Percentiles rank a stretch among this genome's conserved stretches.
These are phyloP conservation scores for Zaprionus bogoriensis DNA, from an alignment of 2,888 invertebrate species.

Conservation along the genomic window DNA sequence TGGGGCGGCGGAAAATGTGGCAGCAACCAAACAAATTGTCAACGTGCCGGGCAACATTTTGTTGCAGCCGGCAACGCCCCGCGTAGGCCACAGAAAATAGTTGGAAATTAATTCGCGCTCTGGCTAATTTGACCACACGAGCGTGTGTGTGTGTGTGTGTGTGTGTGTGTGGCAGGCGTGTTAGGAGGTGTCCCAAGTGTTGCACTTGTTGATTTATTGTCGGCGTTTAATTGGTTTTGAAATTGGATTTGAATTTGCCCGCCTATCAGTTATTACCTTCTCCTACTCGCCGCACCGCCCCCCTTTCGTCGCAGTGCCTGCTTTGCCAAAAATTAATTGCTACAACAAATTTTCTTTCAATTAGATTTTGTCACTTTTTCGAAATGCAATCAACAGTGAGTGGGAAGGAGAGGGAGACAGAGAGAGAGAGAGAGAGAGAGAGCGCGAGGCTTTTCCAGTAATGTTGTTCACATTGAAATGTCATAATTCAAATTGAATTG, in stretches of 20 bases:
- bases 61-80: conserved; percentile 49
- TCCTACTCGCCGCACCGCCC: background rate
- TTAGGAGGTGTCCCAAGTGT: conserved; percentile 63
- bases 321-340: conserved; percentile 52
- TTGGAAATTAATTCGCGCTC: conserved; percentile 64
- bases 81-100: conserved; percentile 42
- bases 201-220: conserved; percentile 79
- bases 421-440: background rate
- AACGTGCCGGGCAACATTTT: conserved; percentile 45
- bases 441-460: conserved; percentile 12
- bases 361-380: conserved; percentile 64
- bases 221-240: conserved; percentile 77
- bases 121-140: conserved; percentile 65
- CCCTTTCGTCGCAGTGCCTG: background rate
- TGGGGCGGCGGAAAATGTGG: conserved; percentile 58
- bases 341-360: conserved; percentile 69
- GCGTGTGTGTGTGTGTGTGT: conserved; percentile 6
- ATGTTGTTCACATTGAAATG: conserved; percentile 76
- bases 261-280: conserved; percentile 11
- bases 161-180: conserved; percentile 46
- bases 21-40: conserved; percentile 56
- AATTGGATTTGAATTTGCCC: conserved; percentile 65
- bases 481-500: conserved; percentile 77
- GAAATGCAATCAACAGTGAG: conserved; percentile 18
- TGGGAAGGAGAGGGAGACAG: background rate